phyloP scores from a whole-genome alignment of 2,888 invertebrate genomes.

The Parnassius orleans region DNA sequence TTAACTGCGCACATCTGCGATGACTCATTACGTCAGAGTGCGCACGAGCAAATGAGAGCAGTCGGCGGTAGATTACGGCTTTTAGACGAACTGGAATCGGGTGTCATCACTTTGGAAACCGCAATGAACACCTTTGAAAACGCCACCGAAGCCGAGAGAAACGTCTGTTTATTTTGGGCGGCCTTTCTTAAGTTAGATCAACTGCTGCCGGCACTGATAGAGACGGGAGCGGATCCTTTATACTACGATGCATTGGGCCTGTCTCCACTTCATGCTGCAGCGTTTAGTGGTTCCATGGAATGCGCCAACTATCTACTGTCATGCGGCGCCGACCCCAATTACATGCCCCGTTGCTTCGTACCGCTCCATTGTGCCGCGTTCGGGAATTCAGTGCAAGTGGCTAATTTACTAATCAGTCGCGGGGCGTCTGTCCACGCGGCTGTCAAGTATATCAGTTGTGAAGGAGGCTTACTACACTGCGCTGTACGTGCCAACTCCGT shows the following conservation, averaged over 20 bases:
- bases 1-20: constrained; percentile 86
- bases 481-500: constrained; percentile 91
- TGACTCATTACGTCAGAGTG: constrained; percentile 86
- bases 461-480: constrained; percentile 90
- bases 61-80: constrained; percentile 84
- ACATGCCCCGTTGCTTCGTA: constrained; percentile 86
- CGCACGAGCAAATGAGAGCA: constrained; percentile 87
- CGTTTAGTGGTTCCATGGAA: constrained; percentile 88
- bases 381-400: constrained; percentile 91
- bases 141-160: constrained; percentile 84
- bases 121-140: constrained; percentile 73
- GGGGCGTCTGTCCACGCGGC: constrained; percentile 86
- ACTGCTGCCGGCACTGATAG: constrained; percentile 82
- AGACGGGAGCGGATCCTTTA: constrained; percentile 85
- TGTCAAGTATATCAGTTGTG: constrained; percentile 83
- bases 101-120: constrained; percentile 82
- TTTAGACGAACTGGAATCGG: constrained; percentile 87
- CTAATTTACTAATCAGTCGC: constrained; percentile 87
- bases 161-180: constrained; percentile 87
- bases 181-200: constrained; percentile 87
- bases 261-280: constrained; percentile 87
- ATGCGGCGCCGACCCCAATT: constrained; percentile 85
- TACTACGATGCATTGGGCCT: constrained; percentile 87
- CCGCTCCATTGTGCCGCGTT: constrained; percentile 95
- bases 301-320: constrained; percentile 86